phyloP scores from a whole-genome alignment of 2,888 invertebrate species.

The Yponomeuta evonymella region DNA sequence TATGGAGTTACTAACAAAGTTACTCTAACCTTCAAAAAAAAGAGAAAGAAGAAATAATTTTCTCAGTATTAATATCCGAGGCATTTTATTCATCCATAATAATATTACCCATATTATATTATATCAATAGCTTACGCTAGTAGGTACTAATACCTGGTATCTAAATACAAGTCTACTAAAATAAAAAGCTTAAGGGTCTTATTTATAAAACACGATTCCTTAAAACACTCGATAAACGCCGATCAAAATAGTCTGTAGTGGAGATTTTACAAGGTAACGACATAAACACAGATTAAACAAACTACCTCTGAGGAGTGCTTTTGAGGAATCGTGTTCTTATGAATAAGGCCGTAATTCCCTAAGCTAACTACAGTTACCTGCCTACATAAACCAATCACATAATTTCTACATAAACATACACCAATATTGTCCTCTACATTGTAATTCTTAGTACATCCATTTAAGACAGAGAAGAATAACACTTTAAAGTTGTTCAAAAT shows the following conservation, averaged over 20 bases:
- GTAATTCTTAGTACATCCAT: neutral
- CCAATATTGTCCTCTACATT: neutral
- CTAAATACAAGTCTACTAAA: neutral
- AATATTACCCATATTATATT: neutral
- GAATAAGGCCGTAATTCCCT: too few species aligned
- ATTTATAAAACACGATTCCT: neutral
- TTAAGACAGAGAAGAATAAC: neutral
- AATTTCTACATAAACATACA: neutral
- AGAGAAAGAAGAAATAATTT: slow-evolving; percentile 54
- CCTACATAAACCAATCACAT: neutral
- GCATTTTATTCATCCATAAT: neutral
- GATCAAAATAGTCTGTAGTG: too few species aligned
- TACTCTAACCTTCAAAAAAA: slow-evolving; percentile 82
- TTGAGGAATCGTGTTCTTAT: too few species aligned
- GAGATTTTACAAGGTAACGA: too few species aligned
- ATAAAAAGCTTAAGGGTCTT: neutral
- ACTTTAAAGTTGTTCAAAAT: slow-evolving; percentile 63
- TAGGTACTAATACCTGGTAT: neutral
- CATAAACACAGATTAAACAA: too few species aligned
- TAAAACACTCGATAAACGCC: neutral
- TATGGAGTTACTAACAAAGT: slow-evolving; percentile 84
- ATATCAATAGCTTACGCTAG: neutral
- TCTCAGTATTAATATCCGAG: neutral
- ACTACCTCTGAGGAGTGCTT: too few species aligned
- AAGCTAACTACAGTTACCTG: neutral